Base-by-base conservation (phyloP, 2,113 vertebrate genomes). In the Lagenorhynchus albirostris region DNA sequence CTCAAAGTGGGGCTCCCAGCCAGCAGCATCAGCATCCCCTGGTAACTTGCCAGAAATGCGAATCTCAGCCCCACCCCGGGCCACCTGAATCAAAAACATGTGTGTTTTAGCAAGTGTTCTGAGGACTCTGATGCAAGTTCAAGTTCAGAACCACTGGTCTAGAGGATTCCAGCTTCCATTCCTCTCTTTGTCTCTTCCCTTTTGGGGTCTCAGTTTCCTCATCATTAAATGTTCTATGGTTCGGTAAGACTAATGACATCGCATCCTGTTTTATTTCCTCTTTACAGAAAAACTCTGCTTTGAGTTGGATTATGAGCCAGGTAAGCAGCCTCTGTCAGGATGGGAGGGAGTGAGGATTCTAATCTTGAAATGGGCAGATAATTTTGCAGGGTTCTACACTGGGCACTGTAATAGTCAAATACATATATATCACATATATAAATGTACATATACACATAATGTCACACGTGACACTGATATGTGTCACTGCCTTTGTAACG, bases 241-340 rank as follows among this genome's bases (percentile, higher is more conserved):
- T 94, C 76, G 20, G 3, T 67, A 18, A 89, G 20, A 92, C 55
- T 21, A 62, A 95, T 41, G 18, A 77, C 81, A 47, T 60, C 31
- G 41, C 71, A 92, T 82, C 14, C 29, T 95, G 25, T 25, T 62
- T 90, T 80, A 29, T 90, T 76, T 83, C 53, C 25, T 94, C 29
- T 92, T 94, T 53, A 87, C 96, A 98, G 98, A 97, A 96, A 98
- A 97, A 47, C 94, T 98, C 65, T 80, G 95, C 80, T 97, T 96
- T 79, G 98, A 97, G 71, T 88, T 98, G 96, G 96, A 98, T 81
- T 98, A 97, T 94, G 97, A 97, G 68, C 96, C 98, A 97, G 98
- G 98, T 98, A 65, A 97, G 96, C 33, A 31, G 21, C 53, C 65
- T 55, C 12, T 2, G 5, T 79, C n/a, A 47, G 80, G n/a, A 17